Evolutionary conservation across 2,888 invertebrate species (phyloP), one percentile per base, ranked within the genome.

Genomic region (Loripinus fragilis): DNA sequence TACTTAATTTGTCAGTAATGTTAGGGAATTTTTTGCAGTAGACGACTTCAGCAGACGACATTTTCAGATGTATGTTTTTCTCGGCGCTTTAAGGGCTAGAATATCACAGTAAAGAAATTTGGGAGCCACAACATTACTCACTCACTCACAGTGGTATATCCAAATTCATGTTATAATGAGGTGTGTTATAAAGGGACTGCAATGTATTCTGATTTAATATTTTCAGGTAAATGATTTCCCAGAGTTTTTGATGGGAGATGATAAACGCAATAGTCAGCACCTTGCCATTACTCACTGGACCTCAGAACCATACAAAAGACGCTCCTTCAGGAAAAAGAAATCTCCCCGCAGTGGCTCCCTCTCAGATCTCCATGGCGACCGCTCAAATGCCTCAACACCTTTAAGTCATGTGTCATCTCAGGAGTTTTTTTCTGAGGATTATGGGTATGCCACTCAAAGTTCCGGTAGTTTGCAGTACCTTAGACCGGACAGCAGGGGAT

Each of bases 141-240:
- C n/a, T n/a, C n/a, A n/a, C n/a, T n/a, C n/a, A n/a, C n/a, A n/a
- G n/a, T n/a, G n/a, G n/a, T n/a, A n/a, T n/a, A n/a, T n/a, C n/a
- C n/a, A n/a, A n/a, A n/a, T n/a, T n/a, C n/a, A n/a, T n/a, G n/a
- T n/a, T n/a, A n/a, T n/a, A n/a, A n/a, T n/a, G n/a, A n/a, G n/a
- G n/a, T n/a, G 38, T 38, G 12, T 38, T 38, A 38, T 38, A 38
- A 38, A 38, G 38, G 12, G 38, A 12, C 12, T 38, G 5, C 12
- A 12, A 8, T 38, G 38, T 38, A 38, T 38, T 38, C 5, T 38
- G 38, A 8, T 38, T 38, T 38, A 38, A 5, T 38, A 20, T 15
- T 81, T 86, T 12, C 88, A 93, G 93, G 88, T 91, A 38, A 92
- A 92, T 83, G 93, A 93, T 75, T 91, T 86, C 69, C 92, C 93